Percentiles rank a stretch among this genome's conserved stretches.
Evolutionary conservation across 2,888 invertebrate species (phyloP).

Genomic region (Leptinotarsa juncta): DNA sequence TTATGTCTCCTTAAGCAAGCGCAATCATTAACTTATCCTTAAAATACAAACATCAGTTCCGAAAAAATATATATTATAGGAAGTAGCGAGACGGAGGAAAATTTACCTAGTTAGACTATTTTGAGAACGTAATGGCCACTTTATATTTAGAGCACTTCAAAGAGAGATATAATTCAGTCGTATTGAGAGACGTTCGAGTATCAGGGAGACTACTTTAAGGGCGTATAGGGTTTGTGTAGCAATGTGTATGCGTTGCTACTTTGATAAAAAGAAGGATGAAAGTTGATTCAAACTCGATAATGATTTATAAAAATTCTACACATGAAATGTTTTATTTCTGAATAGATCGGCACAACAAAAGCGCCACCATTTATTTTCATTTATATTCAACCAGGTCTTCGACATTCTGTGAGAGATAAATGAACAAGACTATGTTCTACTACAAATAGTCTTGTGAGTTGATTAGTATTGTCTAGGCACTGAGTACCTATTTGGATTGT

Average conservation of each 20-base stretch:
- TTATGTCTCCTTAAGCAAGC: constrained; percentile 17
- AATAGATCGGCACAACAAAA: no score
- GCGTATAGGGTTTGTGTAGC: background rate
- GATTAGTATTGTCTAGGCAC: no score
- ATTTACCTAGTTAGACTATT: constrained; percentile 37
- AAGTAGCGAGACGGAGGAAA: constrained; percentile 28
- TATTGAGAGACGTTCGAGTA: constrained; percentile 23
- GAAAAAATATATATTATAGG: constrained; percentile 31
- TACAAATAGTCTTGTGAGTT: no score
- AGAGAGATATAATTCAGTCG: constrained; percentile 36
- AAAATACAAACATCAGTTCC: constrained; percentile 30
- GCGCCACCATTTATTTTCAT: no score
- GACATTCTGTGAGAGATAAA: no score
- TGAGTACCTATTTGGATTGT: no score
- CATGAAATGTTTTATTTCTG: no score
- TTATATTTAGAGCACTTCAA: constrained; percentile 39
- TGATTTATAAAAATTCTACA: no score
- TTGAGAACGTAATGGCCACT: constrained; percentile 33
- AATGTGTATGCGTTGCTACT: background rate
- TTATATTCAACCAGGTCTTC: no score
- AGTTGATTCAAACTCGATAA: no score
- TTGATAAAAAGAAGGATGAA: no score
- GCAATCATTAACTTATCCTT: constrained; percentile 22
- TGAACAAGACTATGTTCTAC: no score
- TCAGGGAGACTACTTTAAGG: background rate